phyloP scores from a whole-genome alignment of 1,140 invertebrate species.

The Prorops nasuta region DNA sequence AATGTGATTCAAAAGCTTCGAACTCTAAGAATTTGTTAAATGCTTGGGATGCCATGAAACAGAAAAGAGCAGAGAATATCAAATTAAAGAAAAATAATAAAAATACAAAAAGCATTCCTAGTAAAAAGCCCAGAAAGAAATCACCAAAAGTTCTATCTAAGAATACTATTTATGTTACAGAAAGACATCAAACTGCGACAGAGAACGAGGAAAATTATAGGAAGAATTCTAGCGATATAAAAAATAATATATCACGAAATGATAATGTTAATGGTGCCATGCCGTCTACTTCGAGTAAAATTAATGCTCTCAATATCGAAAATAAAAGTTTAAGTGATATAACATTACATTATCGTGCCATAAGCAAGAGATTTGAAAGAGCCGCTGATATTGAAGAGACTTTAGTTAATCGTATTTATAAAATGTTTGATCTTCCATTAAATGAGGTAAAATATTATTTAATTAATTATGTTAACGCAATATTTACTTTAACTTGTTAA shows the following conservation, averaged over 20 bases:
- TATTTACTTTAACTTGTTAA: too few species aligned
- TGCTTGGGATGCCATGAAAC: neutral
- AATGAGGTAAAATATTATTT: conserved; percentile 40
- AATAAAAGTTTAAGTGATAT: conserved; percentile 25
- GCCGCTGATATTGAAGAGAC: conserved; percentile 38
- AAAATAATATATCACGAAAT: neutral
- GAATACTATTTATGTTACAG: conserved; percentile 6
- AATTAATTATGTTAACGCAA: too few species aligned
- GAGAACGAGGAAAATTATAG: neutral
- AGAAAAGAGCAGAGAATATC: neutral
- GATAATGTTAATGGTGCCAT: neutral
- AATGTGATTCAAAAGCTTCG: conserved; percentile 19
- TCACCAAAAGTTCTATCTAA: neutral
- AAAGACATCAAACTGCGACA: neutral
- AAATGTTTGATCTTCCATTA: conserved; percentile 45
- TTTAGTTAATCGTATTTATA: conserved; percentile 42
- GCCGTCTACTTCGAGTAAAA: neutral
- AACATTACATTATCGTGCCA: conserved; percentile 28
- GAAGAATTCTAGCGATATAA: neutral
- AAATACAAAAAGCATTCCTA: conserved; percentile 1
- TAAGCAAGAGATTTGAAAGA: conserved; percentile 27
- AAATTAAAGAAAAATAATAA: conserved; percentile 18
- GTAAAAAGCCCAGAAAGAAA: conserved; percentile 28
- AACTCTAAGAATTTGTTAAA: conserved; percentile 50
- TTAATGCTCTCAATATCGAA: conserved; percentile 3